Evolutionary conservation across 2,113 vertebrate genomes (phyloP).

Genomic region (Merops nubicus): DNA sequence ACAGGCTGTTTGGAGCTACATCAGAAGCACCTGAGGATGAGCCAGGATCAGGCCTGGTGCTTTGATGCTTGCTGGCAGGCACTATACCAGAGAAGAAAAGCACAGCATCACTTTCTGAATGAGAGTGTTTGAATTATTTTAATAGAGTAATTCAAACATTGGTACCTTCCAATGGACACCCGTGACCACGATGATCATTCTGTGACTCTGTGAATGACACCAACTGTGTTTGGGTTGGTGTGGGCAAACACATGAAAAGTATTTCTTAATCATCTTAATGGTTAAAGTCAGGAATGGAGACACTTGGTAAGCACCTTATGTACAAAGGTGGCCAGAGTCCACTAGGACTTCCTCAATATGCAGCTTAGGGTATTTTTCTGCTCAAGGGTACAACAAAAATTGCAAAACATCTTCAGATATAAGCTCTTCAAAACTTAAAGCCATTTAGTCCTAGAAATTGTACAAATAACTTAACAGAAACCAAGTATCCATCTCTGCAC

Average conservation of each 20-base stretch:
- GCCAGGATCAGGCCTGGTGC: rapidly evolving
- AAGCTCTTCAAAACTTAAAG: background rate
- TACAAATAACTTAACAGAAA: background rate
- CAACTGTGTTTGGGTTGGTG: background rate
- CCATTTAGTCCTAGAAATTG: background rate
- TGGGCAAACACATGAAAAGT: background rate
- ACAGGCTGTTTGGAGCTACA: background rate
- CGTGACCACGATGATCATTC: no score
- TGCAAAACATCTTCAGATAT: background rate
- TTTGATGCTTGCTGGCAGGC: background rate
- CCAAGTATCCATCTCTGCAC: background rate
- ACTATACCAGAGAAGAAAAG: background rate
- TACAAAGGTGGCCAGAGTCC: background rate
- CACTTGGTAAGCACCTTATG: background rate
- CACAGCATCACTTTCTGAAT: background rate
- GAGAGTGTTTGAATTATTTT: background rate
- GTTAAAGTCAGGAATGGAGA: background rate
- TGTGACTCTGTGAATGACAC: no score
- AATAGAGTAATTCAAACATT: background rate
- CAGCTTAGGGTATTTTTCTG: background rate
- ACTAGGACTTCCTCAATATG: background rate
- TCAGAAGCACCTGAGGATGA: background rate
- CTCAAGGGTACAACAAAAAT: background rate
- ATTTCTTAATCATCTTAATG: background rate
- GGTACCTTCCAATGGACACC: background rate